phyloP scores from a whole-genome alignment of 2,797 vertebrate genomes.

The Coreius guichenoti region DNA sequence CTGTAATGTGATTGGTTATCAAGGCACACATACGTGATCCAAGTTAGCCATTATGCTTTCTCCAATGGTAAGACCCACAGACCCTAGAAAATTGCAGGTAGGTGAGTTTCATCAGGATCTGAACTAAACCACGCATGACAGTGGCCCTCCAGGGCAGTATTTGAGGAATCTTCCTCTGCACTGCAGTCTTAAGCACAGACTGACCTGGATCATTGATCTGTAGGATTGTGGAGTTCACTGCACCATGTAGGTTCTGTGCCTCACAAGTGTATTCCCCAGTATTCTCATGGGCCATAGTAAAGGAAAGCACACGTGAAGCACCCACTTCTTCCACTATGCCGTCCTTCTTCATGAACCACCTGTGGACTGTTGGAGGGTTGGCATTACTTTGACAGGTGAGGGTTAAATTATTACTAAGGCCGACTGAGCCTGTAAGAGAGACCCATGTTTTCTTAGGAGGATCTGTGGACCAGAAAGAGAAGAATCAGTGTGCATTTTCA shows the following conservation, averaged over 20 bases:
- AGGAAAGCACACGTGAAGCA: not conserved
- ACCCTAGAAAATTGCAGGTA: not conserved
- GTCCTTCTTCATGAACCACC: not conserved
- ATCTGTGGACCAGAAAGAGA: not conserved
- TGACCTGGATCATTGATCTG: constrained; percentile 4
- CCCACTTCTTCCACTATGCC: not conserved
- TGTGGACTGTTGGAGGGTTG: not conserved
- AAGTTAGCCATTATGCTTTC: not conserved
- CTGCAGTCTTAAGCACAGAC: not conserved
- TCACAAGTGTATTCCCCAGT: constrained; percentile 12
- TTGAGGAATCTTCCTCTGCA: not conserved
- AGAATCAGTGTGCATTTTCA: not conserved
- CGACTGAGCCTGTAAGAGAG: not conserved
- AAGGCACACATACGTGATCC: no score
- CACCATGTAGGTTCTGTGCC: not conserved
- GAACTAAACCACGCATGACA: not conserved
- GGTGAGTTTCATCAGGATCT: no score
- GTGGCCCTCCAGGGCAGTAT: not conserved
- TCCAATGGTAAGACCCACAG: not conserved
- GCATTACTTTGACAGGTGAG: constrained; percentile 14
- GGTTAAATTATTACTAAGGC: constrained; percentile 1
- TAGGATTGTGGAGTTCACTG: constrained; percentile 15
- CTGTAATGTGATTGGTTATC: not conserved
- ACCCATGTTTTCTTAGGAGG: constrained; percentile 1
- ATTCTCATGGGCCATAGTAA: not conserved